Evolutionary conservation across 2,113 vertebrate species (phyloP).

Genomic region (Hypomesus transpacificus): DNA sequence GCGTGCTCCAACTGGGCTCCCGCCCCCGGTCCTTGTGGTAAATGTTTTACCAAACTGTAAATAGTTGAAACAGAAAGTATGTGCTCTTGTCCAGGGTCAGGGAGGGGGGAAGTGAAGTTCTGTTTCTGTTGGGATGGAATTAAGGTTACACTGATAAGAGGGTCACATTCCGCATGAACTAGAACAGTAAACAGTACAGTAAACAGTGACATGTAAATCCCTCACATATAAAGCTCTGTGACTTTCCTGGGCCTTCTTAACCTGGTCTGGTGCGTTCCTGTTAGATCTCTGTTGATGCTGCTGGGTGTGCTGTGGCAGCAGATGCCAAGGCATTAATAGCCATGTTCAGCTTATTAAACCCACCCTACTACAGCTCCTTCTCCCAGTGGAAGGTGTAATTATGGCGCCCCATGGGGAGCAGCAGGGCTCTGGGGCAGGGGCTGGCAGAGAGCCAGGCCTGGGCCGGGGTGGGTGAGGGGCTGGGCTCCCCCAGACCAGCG

Average conservation of each 20-base stretch:
- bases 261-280: slow-evolving; percentile 8
- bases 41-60: slow-evolving; percentile 60
- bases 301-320: slow-evolving; percentile 48
- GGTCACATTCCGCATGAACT: slow-evolving; percentile 5
- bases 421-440: slow-evolving; percentile 25
- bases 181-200: neutral
- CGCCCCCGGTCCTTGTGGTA: slow-evolving; percentile 34
- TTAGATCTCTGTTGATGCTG: slow-evolving; percentile 46
- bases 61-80: slow-evolving; percentile 34
- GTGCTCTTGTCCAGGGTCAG: slow-evolving; percentile 46
- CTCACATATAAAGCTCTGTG: neutral
- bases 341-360: slow-evolving; percentile 30
- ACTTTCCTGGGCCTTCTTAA: neutral
- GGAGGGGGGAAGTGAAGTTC: slow-evolving; percentile 29
- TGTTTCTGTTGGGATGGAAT: slow-evolving; percentile 27
- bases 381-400: slow-evolving; percentile 51
- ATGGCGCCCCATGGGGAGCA: slow-evolving; percentile 46
- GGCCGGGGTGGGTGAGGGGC: slow-evolving; percentile 22
- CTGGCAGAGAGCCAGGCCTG: slow-evolving; percentile 38
- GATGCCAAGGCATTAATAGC: slow-evolving; percentile 43
- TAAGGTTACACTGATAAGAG: slow-evolving; percentile 35
- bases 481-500: slow-evolving; percentile 2
- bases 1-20: neutral
- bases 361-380: slow-evolving; percentile 22
- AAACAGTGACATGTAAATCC: neutral